Evolutionary conservation across 1,140 invertebrate genomes (phyloP), one percentile per base, ranked within the genome.

Genomic region (Drosophila pallidifrons): DNA sequence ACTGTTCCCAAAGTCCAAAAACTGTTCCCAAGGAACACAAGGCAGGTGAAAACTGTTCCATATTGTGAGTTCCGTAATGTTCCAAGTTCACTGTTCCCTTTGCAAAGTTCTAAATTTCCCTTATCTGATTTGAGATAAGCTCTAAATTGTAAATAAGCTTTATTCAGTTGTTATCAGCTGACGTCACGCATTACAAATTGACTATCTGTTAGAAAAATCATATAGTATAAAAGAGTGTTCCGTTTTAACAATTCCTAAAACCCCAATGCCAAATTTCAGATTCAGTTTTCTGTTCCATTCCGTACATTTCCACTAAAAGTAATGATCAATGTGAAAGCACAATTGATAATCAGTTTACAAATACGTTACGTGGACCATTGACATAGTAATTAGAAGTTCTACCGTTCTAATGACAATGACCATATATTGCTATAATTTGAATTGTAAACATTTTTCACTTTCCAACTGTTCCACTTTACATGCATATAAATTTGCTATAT

Each of bases 1-100:
- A 13, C n/a, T 71, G 49, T 69, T 73, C 61, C 54, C 28, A 60
- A 52, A 55, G 76, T 52, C 46, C 43, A 20, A 30, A 46, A 60
- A 28, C 8, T 51, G 1, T 10, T 49, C 47, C 47, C 41, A 43
- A 25, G 16, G 47, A 25, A 49, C 16, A 25, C 47, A 47, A 46
- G 11, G 25, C 5, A 28, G 13, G 15, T 47, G 46, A 2, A 20
- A 49, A 25, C 16, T 10, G 16, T 46, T 5, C 6, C 3, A 41
- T 15, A 47, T 20, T 25, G 46, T 7, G 4, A 8, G 16, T 41
- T 41, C 38, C 20, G 3, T 20, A 25, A 25, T 25, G 20, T 25
- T 25, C 20, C 20, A 25, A 25, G 20, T 25, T 41, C 38, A 41
- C 38, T 11, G 10, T 41, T 41, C 38, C 11, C 11, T 13, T 43